Base-by-base conservation (phyloP, 1,140 invertebrate species). In the Holotrichia oblita region DNA sequence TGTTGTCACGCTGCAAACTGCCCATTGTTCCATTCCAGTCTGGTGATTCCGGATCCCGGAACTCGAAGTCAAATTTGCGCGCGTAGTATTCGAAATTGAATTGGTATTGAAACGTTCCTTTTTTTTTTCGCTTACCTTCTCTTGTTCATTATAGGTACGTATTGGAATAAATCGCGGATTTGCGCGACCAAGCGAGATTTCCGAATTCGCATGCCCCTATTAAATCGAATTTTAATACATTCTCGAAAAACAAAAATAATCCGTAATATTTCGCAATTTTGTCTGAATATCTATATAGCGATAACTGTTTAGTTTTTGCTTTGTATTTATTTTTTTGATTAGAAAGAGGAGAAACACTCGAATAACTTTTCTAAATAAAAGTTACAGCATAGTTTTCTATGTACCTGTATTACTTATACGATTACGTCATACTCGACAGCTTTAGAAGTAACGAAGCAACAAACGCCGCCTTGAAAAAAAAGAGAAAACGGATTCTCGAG, bases 401-500 rank as follows among this genome's bases (percentile, higher is more conserved):
- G 12, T n/a, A n/a, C 44, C 22, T 22, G 9, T 20, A 22, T 17
- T 17, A 64, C 61, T 20, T 64, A 64, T 20, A 9, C 17, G 61
- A 64, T 64, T 64, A 27, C 61, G 24, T 24, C 24, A 27, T 64
- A 20, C 24, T 22, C 61, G 44, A 48, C 61, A 20, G 6, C 17
- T 9, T 22, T 12, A 9, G 24, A 27, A 64, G 61, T 27, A 27
- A 64, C 17, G 61, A 64, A 8, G 61, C 17, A 64, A 64, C 20
- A 64, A 64, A 22, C 61, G 24, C 61, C 24, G 10, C 61, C 17
- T 24, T 24, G n/a, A 64, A 3, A 17, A 6, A 64, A 22, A 17
- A 24, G 61, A 64, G 61, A 64, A 64, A 64, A 64, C 61, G 61
- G 61, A 64, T 64, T 64, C 61, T 64, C 61, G 61, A 64, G 61